Conservation (phyloP, 2,113 vertebrate species). For the Macrotis lagotis region DNA sequence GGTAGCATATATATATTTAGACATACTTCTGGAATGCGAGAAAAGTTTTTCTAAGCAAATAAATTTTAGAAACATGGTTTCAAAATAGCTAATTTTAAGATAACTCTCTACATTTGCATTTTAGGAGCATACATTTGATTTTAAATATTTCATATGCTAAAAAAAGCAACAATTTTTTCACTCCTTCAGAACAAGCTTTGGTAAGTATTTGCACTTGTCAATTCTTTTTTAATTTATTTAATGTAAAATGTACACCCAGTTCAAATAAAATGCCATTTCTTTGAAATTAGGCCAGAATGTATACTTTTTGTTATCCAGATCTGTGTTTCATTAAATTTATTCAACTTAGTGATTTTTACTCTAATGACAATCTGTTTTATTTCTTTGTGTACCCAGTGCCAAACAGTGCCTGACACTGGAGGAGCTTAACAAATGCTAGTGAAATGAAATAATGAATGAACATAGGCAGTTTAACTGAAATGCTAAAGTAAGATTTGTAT, state of each 20-base stretch:
- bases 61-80: constrained; percentile 16
- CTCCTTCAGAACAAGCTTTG: neutral
- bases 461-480: constrained; percentile 33
- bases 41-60: neutral
- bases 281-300: neutral
- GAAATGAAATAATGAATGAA: neutral
- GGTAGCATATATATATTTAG: neutral
- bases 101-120: constrained; percentile 19
- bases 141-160: constrained; percentile 23
- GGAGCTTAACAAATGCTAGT: neutral
- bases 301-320: constrained; percentile 11
- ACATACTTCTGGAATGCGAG: neutral
- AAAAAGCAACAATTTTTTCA: constrained; percentile 6
- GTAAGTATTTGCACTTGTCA: neutral
- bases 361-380: neutral
- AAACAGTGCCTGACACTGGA: neutral
- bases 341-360: neutral
- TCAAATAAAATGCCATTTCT: constrained; percentile 29
- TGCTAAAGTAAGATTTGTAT: constrained; percentile 29
- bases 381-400: neutral
- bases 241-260: neutral
- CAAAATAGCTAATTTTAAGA: neutral
- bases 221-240: constrained; percentile 27
- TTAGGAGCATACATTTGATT: neutral
- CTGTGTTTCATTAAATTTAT: constrained; percentile 1